Percentiles rank a stretch among this genome's conserved stretches.
Conservation (phyloP, 35 echinoderm and acorn worm genomes). For the Anneissia japonica region DNA sequence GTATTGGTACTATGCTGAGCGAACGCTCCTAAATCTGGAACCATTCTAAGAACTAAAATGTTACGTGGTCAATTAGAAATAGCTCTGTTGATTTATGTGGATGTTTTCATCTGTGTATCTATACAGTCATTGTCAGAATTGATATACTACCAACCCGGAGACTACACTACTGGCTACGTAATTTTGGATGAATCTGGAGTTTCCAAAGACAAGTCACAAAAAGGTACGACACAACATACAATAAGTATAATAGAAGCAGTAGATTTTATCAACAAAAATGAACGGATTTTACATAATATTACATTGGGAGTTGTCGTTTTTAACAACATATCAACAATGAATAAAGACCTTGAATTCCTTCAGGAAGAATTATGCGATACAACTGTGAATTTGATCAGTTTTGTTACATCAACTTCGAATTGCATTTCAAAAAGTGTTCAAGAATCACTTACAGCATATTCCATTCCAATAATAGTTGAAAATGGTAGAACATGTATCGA, state of each 20-base stretch:
- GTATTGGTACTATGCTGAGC: too few species aligned
- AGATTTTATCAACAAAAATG: not conserved
- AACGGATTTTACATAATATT: not conserved
- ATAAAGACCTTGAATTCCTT: not conserved
- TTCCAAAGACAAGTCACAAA: not conserved
- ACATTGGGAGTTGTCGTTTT: not conserved
- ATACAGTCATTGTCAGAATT: not conserved
- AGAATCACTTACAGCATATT: not conserved
- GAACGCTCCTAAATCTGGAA: too few species aligned
- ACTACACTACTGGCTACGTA: not conserved
- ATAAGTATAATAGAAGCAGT: not conserved
- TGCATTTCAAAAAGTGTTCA: not conserved
- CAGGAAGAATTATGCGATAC: not conserved
- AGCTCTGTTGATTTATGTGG: not conserved
- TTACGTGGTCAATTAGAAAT: too few species aligned
- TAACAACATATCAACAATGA: not conserved
- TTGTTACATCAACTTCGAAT: not conserved
- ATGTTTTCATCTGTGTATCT: not conserved
- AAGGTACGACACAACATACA: not conserved
- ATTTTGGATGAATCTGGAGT: not conserved
- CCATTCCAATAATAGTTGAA: not conserved
- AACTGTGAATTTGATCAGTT: not conserved
- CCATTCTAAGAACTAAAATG: too few species aligned
- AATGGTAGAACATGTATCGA: not conserved
- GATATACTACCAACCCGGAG: not conserved